Conservation (phyloP, 2,797 vertebrate genomes). For the Bradypodion ventrale region DNA sequence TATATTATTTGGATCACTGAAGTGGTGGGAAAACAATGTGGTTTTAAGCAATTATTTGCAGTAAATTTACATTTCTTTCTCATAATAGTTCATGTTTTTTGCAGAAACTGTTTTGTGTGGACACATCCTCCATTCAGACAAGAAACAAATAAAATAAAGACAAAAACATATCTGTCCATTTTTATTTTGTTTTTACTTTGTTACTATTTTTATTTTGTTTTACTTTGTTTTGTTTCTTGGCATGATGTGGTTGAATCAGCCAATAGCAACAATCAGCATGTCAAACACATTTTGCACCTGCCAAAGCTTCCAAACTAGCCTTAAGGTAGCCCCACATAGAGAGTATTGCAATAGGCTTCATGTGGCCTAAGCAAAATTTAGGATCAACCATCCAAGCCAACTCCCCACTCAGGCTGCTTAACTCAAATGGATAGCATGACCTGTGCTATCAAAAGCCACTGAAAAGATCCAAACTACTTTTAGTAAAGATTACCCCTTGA, state of each 20-base stretch:
- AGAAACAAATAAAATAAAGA: too few relatives aligned
- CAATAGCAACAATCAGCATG: too few relatives aligned
- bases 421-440: background rate
- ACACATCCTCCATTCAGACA: background rate
- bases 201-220: too few relatives aligned
- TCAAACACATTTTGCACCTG: too few relatives aligned
- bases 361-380: background rate
- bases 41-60: slow-evolving; percentile 63
- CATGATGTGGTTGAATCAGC: too few relatives aligned
- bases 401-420: background rate
- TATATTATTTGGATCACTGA: slow-evolving; percentile 42
- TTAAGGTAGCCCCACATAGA: too few relatives aligned
- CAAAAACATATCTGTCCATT: too few relatives aligned
- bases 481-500: background rate
- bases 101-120: background rate
- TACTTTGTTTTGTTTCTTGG: too few relatives aligned
- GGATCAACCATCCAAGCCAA: background rate
- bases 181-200: too few relatives aligned
- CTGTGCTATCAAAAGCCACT: background rate
- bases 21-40: slow-evolving; percentile 7
- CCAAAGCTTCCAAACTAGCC: too few relatives aligned
- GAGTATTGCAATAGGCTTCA: too few relatives aligned
- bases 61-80: background rate
- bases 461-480: background rate
- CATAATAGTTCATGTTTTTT: background rate